These are phyloP conservation scores for Adelphocoris suturalis DNA, from an alignment of 2,888 invertebrate genomes.

Conservation along the genomic window DNA sequence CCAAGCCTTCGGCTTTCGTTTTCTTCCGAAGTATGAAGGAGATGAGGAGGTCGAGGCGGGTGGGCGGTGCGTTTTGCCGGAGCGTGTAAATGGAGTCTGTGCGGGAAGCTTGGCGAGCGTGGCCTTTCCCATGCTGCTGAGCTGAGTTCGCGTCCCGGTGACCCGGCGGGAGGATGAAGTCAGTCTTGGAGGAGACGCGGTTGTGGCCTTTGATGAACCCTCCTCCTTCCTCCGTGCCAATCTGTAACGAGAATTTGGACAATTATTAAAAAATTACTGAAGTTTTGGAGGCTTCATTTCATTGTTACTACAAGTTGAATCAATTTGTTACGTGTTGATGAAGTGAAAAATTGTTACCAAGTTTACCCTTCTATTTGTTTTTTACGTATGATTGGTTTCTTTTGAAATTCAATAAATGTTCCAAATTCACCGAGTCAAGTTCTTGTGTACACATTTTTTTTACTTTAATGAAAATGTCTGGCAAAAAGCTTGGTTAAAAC, in stretches of 20 bases:
- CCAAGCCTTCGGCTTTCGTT: constrained; percentile 82
- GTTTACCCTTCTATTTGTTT: too few relatives aligned
- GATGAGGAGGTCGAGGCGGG: constrained; percentile 86
- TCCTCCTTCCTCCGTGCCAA: constrained; percentile 73
- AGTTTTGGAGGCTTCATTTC: too few relatives aligned
- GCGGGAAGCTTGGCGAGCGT: constrained; percentile 92
- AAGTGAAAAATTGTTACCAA: neutral
- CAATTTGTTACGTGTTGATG: too few relatives aligned
- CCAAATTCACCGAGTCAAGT: too few relatives aligned
- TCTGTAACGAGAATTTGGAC: constrained; percentile 62
- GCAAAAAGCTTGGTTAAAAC: too few relatives aligned
- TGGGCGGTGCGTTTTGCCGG: constrained; percentile 85
- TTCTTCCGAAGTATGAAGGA: constrained; percentile 82
- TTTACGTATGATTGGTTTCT: too few relatives aligned
- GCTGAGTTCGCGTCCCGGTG: constrained; percentile 84
- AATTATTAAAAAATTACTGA: neutral
- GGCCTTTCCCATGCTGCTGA: constrained; percentile 80
- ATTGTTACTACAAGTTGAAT: too few relatives aligned
- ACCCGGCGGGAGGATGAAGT: constrained; percentile 92
- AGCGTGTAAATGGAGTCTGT: constrained; percentile 94
- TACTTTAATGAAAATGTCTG: too few relatives aligned
- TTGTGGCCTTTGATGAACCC: constrained; percentile 84
- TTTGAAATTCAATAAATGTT: too few relatives aligned
- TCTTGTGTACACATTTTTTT: too few relatives aligned
- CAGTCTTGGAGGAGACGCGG: constrained; percentile 91